These are phyloP conservation scores for Andrena flavipes DNA, from an alignment of 2,888 invertebrate species.

Conservation along the genomic window DNA sequence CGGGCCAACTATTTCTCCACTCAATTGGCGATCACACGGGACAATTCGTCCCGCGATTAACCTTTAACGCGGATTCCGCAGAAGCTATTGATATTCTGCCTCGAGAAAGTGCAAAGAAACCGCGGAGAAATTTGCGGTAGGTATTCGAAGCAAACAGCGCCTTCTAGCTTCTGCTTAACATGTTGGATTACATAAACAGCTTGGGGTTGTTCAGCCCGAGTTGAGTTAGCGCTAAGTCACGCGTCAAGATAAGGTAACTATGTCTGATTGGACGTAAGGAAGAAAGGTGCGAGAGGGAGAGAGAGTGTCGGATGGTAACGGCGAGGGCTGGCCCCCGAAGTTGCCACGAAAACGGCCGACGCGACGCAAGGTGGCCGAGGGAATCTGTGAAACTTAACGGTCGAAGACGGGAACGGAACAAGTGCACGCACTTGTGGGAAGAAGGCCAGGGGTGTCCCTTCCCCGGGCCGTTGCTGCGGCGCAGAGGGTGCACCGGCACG, in stretches of 20 bases:
- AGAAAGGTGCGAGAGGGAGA: background rate
- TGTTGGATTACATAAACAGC: background rate
- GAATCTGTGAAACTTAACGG: conserved; percentile 74
- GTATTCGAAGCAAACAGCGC: background rate
- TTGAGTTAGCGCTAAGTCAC: background rate
- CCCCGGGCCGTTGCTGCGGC: conserved; percentile 39
- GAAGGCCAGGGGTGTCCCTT: conserved; percentile 49
- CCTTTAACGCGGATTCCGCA: conserved; percentile 53
- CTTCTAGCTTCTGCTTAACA: background rate
- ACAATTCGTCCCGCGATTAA: conserved; percentile 53
- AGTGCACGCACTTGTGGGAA: conserved; percentile 71
- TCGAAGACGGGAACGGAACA: conserved; percentile 69
- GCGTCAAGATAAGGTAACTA: background rate
- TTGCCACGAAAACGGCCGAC: conserved; percentile 20
- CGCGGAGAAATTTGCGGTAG: background rate
- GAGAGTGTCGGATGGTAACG: background rate
- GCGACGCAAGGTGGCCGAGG: conserved; percentile 48
- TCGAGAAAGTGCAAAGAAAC: conserved; percentile 22
- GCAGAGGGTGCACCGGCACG: conserved; percentile 42
- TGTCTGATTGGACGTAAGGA: too few relatives aligned
- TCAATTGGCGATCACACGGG: conserved; percentile 60
- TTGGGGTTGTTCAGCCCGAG: background rate
- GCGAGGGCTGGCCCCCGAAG: background rate
- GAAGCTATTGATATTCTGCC: conserved; percentile 38
- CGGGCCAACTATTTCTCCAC: conserved; percentile 60